Conservation (phyloP, 2,888 invertebrate genomes). For the Drosophila villosipedis region DNA sequence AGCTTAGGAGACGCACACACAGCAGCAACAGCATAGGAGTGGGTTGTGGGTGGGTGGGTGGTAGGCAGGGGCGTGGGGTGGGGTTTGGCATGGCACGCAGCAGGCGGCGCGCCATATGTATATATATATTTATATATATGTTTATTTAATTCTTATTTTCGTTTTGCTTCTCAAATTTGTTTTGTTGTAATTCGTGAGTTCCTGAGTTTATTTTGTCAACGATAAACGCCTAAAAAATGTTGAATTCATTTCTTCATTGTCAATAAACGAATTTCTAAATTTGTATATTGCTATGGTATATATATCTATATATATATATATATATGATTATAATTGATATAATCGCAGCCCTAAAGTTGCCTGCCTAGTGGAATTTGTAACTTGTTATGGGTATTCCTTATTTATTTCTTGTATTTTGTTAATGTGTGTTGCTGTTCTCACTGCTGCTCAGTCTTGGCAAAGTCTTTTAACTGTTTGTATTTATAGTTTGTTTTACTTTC, state of each 20-base stretch:
- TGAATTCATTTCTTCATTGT: slow-evolving; percentile 22
- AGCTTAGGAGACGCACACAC: slow-evolving; percentile 42
- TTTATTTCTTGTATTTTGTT: slow-evolving; percentile 8
- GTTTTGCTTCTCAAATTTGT: slow-evolving; percentile 25
- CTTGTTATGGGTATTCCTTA: slow-evolving; percentile 13
- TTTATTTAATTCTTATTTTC: slow-evolving; percentile 7
- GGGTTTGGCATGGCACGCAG: slow-evolving; percentile 45
- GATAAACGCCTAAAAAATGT: slow-evolving; percentile 57
- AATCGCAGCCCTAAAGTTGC: slow-evolving; percentile 43
- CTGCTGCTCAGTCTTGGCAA: slow-evolving; percentile 76
- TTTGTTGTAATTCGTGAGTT: slow-evolving; percentile 60
- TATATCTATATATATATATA: slow-evolving; percentile 5
- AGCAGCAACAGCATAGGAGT: slow-evolving; percentile 27
- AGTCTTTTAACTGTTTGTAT: slow-evolving; percentile 67
- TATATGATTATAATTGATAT: slow-evolving; percentile 41
- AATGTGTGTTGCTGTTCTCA: slow-evolving; percentile 51
- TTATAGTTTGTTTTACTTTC: slow-evolving; percentile 32
- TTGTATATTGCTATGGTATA: slow-evolving; percentile 37
- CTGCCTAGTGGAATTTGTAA: slow-evolving; percentile 38
- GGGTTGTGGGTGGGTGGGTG: too few relatives aligned
- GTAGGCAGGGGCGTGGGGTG: slow-evolving; percentile 13
- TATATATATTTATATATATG: slow-evolving; percentile 10
- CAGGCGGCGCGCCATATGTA: slow-evolving; percentile 59
- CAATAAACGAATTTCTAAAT: slow-evolving; percentile 39
- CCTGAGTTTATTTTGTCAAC: slow-evolving; percentile 64